phyloP scores from a whole-genome alignment of 2,113 vertebrate species.

The Oceanodroma tethys region DNA sequence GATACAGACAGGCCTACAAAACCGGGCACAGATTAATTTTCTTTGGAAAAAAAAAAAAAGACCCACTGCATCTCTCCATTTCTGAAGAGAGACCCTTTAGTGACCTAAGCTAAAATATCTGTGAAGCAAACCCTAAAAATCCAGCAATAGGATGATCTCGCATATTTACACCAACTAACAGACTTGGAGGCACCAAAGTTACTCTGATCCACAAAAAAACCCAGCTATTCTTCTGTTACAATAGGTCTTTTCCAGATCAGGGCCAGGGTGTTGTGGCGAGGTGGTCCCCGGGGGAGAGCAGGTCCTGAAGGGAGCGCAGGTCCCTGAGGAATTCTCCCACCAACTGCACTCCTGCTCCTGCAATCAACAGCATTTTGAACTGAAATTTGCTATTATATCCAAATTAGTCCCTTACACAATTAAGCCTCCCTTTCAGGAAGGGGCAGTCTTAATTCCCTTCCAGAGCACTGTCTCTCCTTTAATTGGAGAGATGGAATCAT shows the following conservation, averaged over 20 bases:
- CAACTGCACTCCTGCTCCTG: neutral
- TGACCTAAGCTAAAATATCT: neutral
- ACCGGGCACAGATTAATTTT: rapidly evolving
- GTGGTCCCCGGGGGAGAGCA: rapidly evolving
- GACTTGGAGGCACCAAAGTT: neutral
- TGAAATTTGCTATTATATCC: neutral
- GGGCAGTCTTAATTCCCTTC: neutral
- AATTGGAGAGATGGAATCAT: neutral
- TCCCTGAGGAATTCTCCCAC: neutral
- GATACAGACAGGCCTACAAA: neutral
- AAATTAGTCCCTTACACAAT: neutral
- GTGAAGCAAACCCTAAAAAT: neutral
- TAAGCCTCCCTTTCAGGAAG: neutral
- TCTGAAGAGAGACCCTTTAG: neutral
- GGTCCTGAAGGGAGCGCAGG: neutral
- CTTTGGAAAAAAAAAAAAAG: neutral
- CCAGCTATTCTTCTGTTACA: neutral
- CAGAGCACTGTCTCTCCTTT: neutral
- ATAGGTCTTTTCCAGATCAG: neutral
- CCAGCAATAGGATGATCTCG: neutral
- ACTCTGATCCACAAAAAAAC: neutral
- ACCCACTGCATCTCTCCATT: neutral
- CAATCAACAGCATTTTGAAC: neutral
- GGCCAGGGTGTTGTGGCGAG: neutral
- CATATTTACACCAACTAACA: neutral